Conservation (phyloP, 2,113 vertebrate genomes). For the Columba livia region DNA sequence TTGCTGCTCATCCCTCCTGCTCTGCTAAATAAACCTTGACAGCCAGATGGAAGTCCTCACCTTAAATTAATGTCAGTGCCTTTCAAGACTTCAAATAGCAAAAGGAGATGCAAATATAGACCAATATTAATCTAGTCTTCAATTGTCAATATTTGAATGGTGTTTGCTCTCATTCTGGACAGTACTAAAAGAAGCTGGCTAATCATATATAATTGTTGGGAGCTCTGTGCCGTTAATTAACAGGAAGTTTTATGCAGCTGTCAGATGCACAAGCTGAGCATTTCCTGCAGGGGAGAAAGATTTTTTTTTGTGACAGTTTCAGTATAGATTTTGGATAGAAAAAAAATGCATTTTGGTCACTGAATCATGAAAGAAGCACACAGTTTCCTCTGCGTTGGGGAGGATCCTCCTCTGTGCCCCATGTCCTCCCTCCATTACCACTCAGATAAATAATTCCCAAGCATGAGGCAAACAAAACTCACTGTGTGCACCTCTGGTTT, state of each 20-base stretch:
- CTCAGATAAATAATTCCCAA: background rate
- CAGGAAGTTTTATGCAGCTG: constrained; percentile 50
- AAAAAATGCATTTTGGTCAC: background rate
- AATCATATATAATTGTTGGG: background rate
- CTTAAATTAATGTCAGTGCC: background rate
- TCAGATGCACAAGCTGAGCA: constrained; percentile 29
- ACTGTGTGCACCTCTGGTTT: background rate
- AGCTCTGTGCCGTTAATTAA: background rate
- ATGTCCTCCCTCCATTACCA: background rate
- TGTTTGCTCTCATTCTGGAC: constrained; percentile 16
- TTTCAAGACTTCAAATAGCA: background rate
- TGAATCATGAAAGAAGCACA: background rate
- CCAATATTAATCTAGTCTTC: background rate
- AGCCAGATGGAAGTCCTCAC: background rate
- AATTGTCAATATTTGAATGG: background rate
- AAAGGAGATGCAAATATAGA: background rate
- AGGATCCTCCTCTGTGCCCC: background rate
- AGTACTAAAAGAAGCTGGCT: constrained; percentile 1
- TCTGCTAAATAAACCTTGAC: background rate
- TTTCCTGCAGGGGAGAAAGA: constrained; percentile 21
- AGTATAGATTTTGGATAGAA: background rate
- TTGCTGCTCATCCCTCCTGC: background rate
- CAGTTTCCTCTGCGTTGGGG: background rate
- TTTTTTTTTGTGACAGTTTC: background rate
- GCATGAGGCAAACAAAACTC: background rate